phyloP scores from a whole-genome alignment of 2,113 vertebrate genomes.

The Entelurus aequoreus region DNA sequence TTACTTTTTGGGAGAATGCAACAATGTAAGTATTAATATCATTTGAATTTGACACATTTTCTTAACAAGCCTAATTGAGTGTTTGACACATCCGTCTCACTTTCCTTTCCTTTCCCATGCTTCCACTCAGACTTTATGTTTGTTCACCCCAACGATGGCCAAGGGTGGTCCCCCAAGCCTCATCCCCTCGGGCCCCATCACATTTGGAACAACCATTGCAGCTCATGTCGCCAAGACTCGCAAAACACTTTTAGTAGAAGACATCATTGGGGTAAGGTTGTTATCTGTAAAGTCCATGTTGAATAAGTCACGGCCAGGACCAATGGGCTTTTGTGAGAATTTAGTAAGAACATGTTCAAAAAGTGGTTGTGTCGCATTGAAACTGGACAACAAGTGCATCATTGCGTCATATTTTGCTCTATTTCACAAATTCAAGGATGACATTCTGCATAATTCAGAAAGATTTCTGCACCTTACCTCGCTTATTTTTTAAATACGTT shows the following conservation, averaged over 20 bases:
- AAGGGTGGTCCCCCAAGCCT: conserved; percentile 87
- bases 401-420: not conserved
- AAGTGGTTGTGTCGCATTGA: not conserved
- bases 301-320: not conserved
- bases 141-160: conserved; percentile 88
- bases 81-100: not conserved
- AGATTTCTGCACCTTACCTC: not conserved
- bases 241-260: conserved; percentile 90
- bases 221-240: conserved; percentile 95
- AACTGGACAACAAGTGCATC: not conserved
- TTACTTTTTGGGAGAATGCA: conserved; percentile 99
- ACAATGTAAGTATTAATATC: conserved; percentile 86
- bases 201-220: conserved; percentile 88
- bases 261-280: conserved; percentile 86
- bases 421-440: not conserved
- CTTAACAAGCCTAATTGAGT: not conserved
- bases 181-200: conserved; percentile 85
- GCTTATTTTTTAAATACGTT: conserved; percentile 7
- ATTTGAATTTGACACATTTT: not conserved
- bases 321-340: not conserved
- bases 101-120: conserved; percentile 18
- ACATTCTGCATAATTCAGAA: not conserved
- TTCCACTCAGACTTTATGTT: conserved; percentile 83
- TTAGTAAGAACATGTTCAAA: not conserved
- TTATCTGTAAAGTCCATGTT: not conserved